Evolutionary conservation across 2,113 vertebrate species (phyloP), one percentile per base, ranked within the genome.

Genomic region (Serilophus lunatus): DNA sequence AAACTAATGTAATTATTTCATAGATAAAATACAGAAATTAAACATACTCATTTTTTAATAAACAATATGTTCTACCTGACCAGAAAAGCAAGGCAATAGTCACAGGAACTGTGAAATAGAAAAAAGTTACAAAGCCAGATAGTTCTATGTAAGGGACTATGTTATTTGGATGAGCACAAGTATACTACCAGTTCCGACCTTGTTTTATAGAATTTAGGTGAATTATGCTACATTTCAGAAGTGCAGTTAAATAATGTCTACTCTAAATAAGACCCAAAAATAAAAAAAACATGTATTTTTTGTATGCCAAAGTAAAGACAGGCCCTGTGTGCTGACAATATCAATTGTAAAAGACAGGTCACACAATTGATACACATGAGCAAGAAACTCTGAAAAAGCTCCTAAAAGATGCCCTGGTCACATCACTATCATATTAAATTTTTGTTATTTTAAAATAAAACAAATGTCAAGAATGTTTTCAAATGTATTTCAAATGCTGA

Each of bases 301-400:
- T 44, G 3, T n/a, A 17, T 49, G 11, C 53, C 44, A 54, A 59
- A 77, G 17, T 31, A 36, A 68, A 71, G 23, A 5, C 1, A 7
- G 82, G 11, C 20, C 23, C 31, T 16, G 0, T 15, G 24, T 19
- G 6, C 38, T 85, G 57, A 45, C 13, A 2, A 29, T 47, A 6
- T 4, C 2, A 17, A 23, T 5, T 23, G 22, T 6, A 56, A 53
- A 71, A 59, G 15, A 45, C 11, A 40, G 16, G 7, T n/a, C 60
- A 85, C 9, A 53, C 8, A 54, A 18, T 7, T 3, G 2, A 50
- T 4, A 49, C 3, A n/a, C 2, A 35, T 3, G 2, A 77, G 13
- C 5, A 80, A 83, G 45, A 51, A 61, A 33, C 9, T 86, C 22
- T 54, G 18, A 40, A 40, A 65, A n/a, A 83, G 20, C 4, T 72